Evolutionary conservation across 1,140 invertebrate species (phyloP).

Genomic region (Conopomorpha cramerella): DNA sequence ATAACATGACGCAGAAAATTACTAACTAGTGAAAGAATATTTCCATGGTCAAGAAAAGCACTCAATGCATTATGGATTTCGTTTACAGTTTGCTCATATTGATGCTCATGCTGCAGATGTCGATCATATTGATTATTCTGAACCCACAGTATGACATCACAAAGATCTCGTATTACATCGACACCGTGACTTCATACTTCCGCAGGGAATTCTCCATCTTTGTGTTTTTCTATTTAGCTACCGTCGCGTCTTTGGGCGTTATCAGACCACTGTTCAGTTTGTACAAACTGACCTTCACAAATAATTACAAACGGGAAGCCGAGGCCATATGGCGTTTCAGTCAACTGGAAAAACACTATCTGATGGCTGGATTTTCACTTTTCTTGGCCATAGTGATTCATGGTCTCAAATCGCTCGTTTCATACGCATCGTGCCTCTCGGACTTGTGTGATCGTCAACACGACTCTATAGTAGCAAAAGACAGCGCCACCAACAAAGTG

Average conservation of each 20-base stretch:
- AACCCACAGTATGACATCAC: constrained; percentile 32
- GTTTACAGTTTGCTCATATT: constrained; percentile 20
- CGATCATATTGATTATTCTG: constrained; percentile 22
- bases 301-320: too few species aligned
- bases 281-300: constrained; percentile 17
- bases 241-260: constrained; percentile 32
- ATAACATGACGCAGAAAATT: too few species aligned
- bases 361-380: too few species aligned
- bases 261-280: constrained; percentile 22
- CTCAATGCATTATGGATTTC: too few species aligned
- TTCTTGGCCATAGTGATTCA: too few species aligned
- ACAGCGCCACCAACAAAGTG: too few species aligned
- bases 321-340: too few species aligned
- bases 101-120: constrained; percentile 32
- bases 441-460: too few species aligned
- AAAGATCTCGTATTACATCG: constrained; percentile 17
- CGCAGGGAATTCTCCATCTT: constrained; percentile 13
- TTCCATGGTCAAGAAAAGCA: constrained; percentile 13
- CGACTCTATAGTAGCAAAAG: too few species aligned
- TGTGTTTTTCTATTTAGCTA: constrained; percentile 19
- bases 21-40: constrained; percentile 2
- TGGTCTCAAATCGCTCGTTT: too few species aligned
- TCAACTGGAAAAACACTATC: too few species aligned
- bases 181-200: constrained; percentile 11
- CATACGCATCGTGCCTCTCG: too few species aligned